A percentile compares a stretch with the other conserved stretches of the same genome.
These are phyloP conservation scores for Drosophila oshimai DNA, from an alignment of 1,140 invertebrate genomes.

Conservation along the genomic window DNA sequence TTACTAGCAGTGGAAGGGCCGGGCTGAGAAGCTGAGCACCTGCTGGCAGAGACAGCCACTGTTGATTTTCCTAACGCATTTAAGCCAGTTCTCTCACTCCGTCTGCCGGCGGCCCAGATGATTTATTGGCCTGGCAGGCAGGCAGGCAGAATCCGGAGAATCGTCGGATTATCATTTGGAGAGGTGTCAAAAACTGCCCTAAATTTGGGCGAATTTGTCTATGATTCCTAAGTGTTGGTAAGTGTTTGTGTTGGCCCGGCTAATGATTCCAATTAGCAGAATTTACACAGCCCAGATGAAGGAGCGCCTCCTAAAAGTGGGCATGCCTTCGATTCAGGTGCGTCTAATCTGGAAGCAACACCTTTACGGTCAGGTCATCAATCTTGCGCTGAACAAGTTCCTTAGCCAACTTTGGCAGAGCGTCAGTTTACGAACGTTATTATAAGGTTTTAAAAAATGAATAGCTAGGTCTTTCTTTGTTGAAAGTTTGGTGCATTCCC, in stretches of 20 bases:
- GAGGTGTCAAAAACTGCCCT: conserved; percentile 59
- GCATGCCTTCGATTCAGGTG: background rate
- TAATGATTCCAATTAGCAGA: conserved; percentile 66
- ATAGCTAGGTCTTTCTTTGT: conserved; percentile 24
- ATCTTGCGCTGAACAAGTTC: conserved; percentile 23
- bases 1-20: conserved; percentile 1
- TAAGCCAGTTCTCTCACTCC: conserved; percentile 61
- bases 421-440: conserved; percentile 19
- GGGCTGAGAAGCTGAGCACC: conserved; percentile 51
- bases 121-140: conserved; percentile 62
- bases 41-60: conserved; percentile 51
- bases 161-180: conserved; percentile 31
- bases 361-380: conserved; percentile 5
- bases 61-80: conserved; percentile 66
- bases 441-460: background rate
- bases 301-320: too few relatives aligned
- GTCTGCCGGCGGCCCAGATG: conserved; percentile 38
- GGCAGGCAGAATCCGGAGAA: conserved; percentile 23
- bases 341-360: conserved; percentile 13
- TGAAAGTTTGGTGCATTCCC: conserved; percentile 42
- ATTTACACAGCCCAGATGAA: conserved; percentile 19
- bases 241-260: conserved; percentile 29
- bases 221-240: conserved; percentile 47
- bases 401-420: conserved; percentile 25
- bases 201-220: conserved; percentile 67